Conservation (phyloP, 2,797 vertebrate species). For the Gobio occitaniae region DNA sequence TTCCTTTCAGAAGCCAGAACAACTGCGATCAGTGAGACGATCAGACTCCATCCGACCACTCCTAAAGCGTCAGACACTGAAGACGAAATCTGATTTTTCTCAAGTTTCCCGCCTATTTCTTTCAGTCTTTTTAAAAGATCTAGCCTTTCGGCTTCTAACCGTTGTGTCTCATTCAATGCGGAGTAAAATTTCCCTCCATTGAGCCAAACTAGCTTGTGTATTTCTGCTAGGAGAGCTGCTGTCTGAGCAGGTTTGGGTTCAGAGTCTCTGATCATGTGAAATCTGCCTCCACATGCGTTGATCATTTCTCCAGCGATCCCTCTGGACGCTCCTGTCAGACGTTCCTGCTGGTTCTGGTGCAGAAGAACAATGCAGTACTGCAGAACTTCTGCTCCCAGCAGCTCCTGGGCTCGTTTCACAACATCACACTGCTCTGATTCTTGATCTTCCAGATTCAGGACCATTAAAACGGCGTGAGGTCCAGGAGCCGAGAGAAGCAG, state of each 20-base stretch:
- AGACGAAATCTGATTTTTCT: background rate
- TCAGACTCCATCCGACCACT: background rate
- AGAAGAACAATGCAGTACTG: constrained; percentile 34
- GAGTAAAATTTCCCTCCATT: background rate
- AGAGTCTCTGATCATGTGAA: constrained; percentile 2
- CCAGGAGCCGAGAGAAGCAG: constrained; percentile 18
- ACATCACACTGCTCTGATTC: constrained; percentile 14
- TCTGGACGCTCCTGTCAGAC: constrained; percentile 1
- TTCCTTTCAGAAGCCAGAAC: background rate
- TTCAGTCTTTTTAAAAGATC: background rate
- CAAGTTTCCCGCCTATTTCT: background rate
- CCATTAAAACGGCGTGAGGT: constrained; percentile 33
- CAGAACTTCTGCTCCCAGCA: constrained; percentile 20
- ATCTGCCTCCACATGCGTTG: constrained; percentile 29
- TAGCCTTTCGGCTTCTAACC: background rate
- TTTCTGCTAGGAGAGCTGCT: background rate
- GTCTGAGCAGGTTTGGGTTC: background rate
- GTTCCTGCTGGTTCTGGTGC: background rate
- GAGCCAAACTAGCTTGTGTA: constrained; percentile 2
- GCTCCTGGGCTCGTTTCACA: constrained; percentile 5
- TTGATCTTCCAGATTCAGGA: constrained; percentile 19
- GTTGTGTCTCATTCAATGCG: background rate
- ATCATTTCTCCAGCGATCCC: constrained; percentile 26
- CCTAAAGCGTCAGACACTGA: background rate
- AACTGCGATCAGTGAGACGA: background rate